These are phyloP conservation scores for Nannobrachium achirus DNA, from an alignment of 2,113 vertebrate genomes.

Conservation along the genomic window DNA sequence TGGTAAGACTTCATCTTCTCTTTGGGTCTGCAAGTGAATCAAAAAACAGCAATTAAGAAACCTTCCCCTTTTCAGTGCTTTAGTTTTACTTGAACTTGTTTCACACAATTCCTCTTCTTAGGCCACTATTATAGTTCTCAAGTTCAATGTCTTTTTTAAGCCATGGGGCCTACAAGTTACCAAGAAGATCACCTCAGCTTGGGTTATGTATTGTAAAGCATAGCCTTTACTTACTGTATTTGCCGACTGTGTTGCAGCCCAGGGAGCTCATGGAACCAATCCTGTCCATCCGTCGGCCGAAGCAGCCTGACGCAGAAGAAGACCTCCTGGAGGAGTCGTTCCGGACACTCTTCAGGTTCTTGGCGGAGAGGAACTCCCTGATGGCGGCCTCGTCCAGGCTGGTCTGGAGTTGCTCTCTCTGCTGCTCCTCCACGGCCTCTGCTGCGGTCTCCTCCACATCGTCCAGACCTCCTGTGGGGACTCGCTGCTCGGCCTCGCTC, in stretches of 20 bases:
- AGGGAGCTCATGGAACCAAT: slow-evolving; percentile 87
- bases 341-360: slow-evolving; percentile 73
- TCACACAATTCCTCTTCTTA: no score
- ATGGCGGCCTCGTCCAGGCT: slow-evolving; percentile 50
- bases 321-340: slow-evolving; percentile 70
- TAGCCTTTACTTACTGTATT: slow-evolving; percentile 67
- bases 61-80: no score
- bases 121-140: no score
- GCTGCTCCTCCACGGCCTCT: neutral
- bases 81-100: no score
- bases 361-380: slow-evolving; percentile 65
- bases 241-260: slow-evolving; percentile 83
- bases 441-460: slow-evolving; percentile 30
- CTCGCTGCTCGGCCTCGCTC: slow-evolving; percentile 27
- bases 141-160: no score
- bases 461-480: slow-evolving; percentile 12
- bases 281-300: slow-evolving; percentile 85
- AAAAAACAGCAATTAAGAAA: neutral
- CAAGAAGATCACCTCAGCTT: neutral
- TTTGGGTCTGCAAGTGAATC: slow-evolving; percentile 71
- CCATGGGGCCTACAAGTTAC: neutral
- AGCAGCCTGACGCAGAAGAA: slow-evolving; percentile 81
- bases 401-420: neutral
- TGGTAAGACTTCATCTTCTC: slow-evolving; percentile 76
- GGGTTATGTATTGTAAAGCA: no score